Conservation (phyloP, 2,113 vertebrate genomes). For the Gymnarchus niloticus region DNA sequence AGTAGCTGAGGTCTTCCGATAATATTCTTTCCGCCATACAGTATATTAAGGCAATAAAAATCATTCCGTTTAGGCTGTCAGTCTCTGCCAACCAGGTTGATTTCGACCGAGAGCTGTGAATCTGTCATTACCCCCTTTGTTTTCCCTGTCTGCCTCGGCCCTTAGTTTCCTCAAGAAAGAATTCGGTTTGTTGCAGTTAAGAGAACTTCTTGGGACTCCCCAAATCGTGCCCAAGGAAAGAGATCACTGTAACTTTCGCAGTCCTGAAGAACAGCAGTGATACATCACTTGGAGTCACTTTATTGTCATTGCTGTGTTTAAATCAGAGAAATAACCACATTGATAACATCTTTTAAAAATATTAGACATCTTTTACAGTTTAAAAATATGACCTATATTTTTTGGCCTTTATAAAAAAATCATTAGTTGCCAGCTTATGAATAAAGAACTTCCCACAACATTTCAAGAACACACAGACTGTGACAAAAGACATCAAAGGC, state of each 20-base stretch:
- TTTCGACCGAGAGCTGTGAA: constrained; percentile 8
- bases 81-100: neutral
- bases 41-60: neutral
- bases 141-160: constrained; percentile 11
- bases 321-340: neutral
- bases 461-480: constrained; percentile 37
- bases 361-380: neutral
- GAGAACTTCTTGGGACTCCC: neutral
- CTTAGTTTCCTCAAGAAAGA: neutral
- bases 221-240: too few relatives aligned
- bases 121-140: constrained; percentile 10
- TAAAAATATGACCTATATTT: neutral
- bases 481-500: constrained; percentile 56
- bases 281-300: neutral
- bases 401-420: neutral
- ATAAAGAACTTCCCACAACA: neutral
- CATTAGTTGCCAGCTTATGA: neutral
- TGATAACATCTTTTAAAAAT: neutral
- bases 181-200: neutral
- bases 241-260: neutral
- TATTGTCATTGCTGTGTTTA: neutral
- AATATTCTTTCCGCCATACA: neutral
- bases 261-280: constrained; percentile 7
- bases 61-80: neutral
- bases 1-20: neutral